Evolutionary conservation across 2,797 vertebrate genomes (phyloP).

Genomic region (Thripadectes ignobilis): DNA sequence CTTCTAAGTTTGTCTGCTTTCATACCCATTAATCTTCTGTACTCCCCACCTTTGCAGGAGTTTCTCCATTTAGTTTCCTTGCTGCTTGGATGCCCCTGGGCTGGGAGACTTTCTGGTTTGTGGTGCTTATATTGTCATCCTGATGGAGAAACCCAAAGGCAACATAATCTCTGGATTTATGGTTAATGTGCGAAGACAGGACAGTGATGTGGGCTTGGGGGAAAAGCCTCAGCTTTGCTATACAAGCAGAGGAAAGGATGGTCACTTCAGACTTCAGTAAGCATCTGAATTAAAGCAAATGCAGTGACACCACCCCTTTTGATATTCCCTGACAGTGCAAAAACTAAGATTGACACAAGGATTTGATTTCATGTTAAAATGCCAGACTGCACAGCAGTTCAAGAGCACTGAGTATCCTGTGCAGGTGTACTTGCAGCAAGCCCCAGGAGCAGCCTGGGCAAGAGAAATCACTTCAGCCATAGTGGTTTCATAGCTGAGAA

Average conservation of each 20-base stretch:
- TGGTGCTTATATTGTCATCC: neutral
- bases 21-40: neutral
- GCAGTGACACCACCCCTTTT: neutral
- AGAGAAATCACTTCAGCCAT: neutral
- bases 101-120: neutral
- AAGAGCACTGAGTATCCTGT: neutral
- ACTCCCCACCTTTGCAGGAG: neutral
- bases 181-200: neutral
- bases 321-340: neutral
- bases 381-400: neutral
- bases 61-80: neutral
- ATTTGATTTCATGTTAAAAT: constrained; percentile 1
- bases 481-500: constrained; percentile 4
- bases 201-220: neutral
- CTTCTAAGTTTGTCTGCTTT: neutral
- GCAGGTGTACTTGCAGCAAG: neutral
- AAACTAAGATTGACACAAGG: neutral
- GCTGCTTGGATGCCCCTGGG: neutral
- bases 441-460: neutral
- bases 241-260: neutral
- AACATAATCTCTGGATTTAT: neutral
- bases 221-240: neutral
- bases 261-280: constrained; percentile 12
- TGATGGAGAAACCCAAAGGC: constrained; percentile 12
- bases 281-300: constrained; percentile 12